Evolutionary conservation across 2,888 invertebrate species (phyloP), one percentile per base, ranked within the genome.

Genomic region (Eupelmus urozonus): DNA sequence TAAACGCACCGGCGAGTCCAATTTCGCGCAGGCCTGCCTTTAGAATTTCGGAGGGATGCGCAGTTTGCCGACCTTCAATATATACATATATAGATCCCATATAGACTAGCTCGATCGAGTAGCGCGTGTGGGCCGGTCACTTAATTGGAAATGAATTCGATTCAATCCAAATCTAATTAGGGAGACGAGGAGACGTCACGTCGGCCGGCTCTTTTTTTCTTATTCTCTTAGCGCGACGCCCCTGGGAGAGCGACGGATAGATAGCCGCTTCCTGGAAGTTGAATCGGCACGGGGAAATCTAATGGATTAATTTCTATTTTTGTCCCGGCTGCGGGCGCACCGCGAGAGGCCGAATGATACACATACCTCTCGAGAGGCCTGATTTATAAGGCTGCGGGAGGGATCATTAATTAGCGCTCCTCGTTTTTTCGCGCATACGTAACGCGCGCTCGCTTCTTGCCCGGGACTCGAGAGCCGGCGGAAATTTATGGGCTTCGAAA

Each of bases 121-220:
- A 29, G 66, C 34, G 40, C n/a, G n/a, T n/a, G n/a, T n/a, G 18
- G 51, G 18, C 51, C 74, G 73, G 71, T 80, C 82, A 78, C 76
- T 84, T 85, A 85, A 85, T 85, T 84, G 84, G 83, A 81, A 84
- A 84, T 85, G 84, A 86, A 86, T 86, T 84, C 83, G 85, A 85
- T 85, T 84, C 84, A 84, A 86, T 87, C 84, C 83, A 82, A 83
- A 84, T 84, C 83, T 82, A 85, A 87, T 87, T 85, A 84, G 83
- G 67, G 77, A 75, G 80, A 74, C 78, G 73, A 77, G 62, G 75
- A 75, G 66, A 67, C 63, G 45, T 71, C 59, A 51, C n/a, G n/a
- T n/a, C n/a, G 53, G 60, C 9, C n/a, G 13, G 4, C 16, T 57
- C 55, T 76, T 66, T 78, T 66, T 75, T 20, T 34, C 11, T 29